Evolutionary conservation across 2,888 invertebrate genomes (phyloP).

Genomic region (Neoascia interrupta): DNA sequence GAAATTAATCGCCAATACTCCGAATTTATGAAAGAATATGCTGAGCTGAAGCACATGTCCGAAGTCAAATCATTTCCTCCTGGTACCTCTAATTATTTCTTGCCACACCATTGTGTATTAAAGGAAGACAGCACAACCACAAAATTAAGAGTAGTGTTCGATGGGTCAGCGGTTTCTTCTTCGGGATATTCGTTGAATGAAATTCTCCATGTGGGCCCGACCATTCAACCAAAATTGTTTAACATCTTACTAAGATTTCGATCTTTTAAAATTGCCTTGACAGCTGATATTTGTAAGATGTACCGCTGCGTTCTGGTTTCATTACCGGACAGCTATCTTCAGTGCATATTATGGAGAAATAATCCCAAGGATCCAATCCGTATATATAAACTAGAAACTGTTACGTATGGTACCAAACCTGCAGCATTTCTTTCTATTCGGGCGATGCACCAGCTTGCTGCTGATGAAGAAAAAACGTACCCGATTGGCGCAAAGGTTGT

Average conservation of each 20-base stretch:
- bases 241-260: conserved; percentile 48
- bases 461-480: not conserved
- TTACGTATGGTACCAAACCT: conserved; percentile 21
- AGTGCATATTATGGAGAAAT: conserved; percentile 50
- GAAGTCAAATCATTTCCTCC: not conserved
- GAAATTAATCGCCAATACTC: no score
- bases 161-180: conserved; percentile 6
- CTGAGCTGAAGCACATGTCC: not conserved
- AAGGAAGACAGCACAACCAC: conserved; percentile 13
- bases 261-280: conserved; percentile 15
- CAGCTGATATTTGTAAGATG: conserved; percentile 56
- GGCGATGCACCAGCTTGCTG: conserved; percentile 13
- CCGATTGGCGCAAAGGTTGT: conserved; percentile 24
- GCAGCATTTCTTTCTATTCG: conserved; percentile 38
- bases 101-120: conserved; percentile 5
- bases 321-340: conserved; percentile 23
- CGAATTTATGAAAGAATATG: no score
- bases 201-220: conserved; percentile 32
- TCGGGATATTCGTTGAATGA: conserved; percentile 20
- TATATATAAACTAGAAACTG: conserved; percentile 29
- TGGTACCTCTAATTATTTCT: not conserved
- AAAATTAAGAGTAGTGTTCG: conserved; percentile 12
- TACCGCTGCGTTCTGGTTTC: conserved; percentile 20
- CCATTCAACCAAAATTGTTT: conserved; percentile 52
- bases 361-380: conserved; percentile 16